Conservation (phyloP, 2,888 invertebrate genomes). For the Pseudoips prasinana region DNA sequence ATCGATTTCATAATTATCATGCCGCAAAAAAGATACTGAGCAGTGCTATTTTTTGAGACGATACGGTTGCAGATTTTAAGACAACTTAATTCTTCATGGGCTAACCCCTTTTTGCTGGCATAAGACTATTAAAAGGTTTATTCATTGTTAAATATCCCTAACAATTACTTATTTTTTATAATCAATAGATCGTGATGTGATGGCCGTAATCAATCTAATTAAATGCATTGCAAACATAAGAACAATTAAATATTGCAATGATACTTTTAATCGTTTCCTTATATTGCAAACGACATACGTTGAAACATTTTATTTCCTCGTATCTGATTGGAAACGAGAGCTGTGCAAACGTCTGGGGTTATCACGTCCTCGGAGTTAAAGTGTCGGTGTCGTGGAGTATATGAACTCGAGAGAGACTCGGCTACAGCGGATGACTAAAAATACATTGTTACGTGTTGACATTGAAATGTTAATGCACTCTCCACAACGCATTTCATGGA, state of each 20-base stretch:
- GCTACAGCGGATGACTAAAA: conserved; percentile 68
- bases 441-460: conserved; percentile 75
- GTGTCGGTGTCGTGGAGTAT: conserved; percentile 30
- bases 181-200: conserved; percentile 48
- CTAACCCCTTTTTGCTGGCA: conserved; percentile 27
- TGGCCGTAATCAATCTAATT: conserved; percentile 54
- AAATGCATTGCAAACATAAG: conserved; percentile 53
- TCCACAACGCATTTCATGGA: conserved; percentile 65
- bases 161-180: conserved; percentile 26
- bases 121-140: conserved; percentile 16
- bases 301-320: conserved; percentile 29
- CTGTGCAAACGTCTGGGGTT: conserved; percentile 26
- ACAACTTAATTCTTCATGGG: conserved; percentile 28
- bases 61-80: conserved; percentile 26
- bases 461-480: conserved; percentile 82
- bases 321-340: conserved; percentile 34
- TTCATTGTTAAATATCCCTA: conserved; percentile 11
- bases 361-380: conserved; percentile 34
- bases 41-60: conserved; percentile 21
- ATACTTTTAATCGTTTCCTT: conserved; percentile 64
- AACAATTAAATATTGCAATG: conserved; percentile 54
- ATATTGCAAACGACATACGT: conserved; percentile 35
- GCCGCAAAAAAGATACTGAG: conserved; percentile 19
- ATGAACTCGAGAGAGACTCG: conserved; percentile 59
- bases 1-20: conserved; percentile 50